Percentiles rank a stretch among this genome's conserved stretches.
Conservation (phyloP, 2,113 vertebrate species). For the Aspidoscelis tigris region DNA sequence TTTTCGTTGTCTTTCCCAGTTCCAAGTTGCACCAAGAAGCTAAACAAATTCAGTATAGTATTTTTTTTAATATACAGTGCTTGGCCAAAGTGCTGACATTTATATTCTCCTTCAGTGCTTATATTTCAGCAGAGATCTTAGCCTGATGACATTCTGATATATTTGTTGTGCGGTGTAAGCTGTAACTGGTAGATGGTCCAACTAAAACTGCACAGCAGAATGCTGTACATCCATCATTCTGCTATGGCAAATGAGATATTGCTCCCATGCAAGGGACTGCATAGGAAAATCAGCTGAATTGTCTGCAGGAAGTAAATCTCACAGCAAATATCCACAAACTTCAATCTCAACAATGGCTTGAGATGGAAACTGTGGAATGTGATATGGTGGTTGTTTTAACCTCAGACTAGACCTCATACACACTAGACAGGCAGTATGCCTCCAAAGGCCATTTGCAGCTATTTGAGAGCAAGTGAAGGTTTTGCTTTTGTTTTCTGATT, state of each 20-base stretch:
- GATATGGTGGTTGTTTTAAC: too few relatives aligned
- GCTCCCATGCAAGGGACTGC: background rate
- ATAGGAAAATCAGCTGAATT: too few relatives aligned
- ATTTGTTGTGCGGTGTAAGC: background rate
- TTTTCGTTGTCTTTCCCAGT: constrained; percentile 11
- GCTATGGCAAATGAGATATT: background rate
- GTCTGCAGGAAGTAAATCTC: too few relatives aligned
- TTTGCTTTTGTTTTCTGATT: too few relatives aligned
- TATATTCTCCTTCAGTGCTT: constrained; percentile 39
- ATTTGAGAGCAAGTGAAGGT: too few relatives aligned
- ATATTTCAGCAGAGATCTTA: constrained; percentile 44
- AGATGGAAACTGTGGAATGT: too few relatives aligned
- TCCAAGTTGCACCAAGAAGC: constrained; percentile 43
- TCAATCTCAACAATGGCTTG: too few relatives aligned
- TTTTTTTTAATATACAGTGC: constrained; percentile 20
- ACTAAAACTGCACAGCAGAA: background rate
- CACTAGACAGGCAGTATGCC: too few relatives aligned
- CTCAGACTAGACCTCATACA: too few relatives aligned
- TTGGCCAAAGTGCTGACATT: constrained; percentile 41
- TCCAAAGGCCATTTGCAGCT: too few relatives aligned
- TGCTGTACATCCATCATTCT: background rate
- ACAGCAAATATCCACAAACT: too few relatives aligned
- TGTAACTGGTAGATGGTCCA: background rate
- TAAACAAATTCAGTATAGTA: constrained; percentile 26
- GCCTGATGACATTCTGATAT: constrained; percentile 46